These are phyloP conservation scores for Ciconia nigra DNA, from an alignment of 2,797 vertebrate species.

Conservation along the genomic window DNA sequence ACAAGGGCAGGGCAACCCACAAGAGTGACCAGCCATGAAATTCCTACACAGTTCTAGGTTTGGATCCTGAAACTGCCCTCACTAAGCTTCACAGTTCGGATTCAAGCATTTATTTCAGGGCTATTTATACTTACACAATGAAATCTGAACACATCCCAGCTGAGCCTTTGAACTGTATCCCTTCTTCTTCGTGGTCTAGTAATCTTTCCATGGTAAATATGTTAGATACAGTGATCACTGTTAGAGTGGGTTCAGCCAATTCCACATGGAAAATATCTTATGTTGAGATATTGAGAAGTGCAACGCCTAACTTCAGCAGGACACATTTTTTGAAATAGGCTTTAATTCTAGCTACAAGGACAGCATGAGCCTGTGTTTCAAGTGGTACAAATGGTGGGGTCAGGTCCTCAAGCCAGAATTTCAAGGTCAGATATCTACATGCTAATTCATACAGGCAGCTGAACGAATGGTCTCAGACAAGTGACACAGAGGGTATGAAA, in stretches of 20 bases:
- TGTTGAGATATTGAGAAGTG: not conserved
- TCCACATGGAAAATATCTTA: not conserved
- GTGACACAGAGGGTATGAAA: not conserved
- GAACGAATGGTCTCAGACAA: not conserved
- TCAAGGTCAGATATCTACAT: not conserved
- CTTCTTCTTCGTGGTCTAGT: conserved; percentile 41
- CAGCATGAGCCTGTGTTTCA: not conserved
- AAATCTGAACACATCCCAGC: conserved; percentile 11
- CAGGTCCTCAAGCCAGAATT: not conserved
- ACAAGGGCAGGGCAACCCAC: not conserved
- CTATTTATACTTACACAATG: not conserved
- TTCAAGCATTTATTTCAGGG: not conserved
- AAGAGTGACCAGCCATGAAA: not conserved
- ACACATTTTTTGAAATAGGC: not conserved
- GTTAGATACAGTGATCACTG: not conserved
- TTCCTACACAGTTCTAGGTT: not conserved
- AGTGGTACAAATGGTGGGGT: not conserved
- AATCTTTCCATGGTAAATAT: conserved; percentile 38
- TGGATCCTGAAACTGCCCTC: not conserved
- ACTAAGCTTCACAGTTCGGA: not conserved
- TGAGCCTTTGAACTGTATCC: conserved; percentile 40
- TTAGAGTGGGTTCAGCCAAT: conserved; percentile 17
- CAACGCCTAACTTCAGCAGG: not conserved
- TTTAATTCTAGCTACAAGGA: not conserved
- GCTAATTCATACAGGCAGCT: not conserved